Base-by-base conservation (phyloP, 2,797 vertebrate species). In the Kryptolebias ocellatus region DNA sequence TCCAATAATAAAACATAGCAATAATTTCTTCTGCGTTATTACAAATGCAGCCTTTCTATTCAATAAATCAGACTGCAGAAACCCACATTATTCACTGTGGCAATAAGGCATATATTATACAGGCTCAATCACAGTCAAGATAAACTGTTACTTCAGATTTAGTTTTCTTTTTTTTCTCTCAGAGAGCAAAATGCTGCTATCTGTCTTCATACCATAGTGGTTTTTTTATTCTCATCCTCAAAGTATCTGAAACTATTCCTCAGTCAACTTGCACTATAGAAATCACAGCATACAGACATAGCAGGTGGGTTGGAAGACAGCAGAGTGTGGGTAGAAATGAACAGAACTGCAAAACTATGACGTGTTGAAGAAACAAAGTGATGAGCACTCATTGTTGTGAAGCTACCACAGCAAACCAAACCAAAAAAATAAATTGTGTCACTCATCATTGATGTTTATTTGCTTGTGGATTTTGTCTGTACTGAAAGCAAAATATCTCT, bases 21-120 rank as follows among this genome's bases (percentile, higher is more conserved):
- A 90, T 91, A 81, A 91, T 84, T 89, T 80, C 81, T 88, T 84
- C 80, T 87, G 87, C 76, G 89, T 90, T 91, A 89, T 91, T 88
- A 89, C 84, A 84, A 89, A 87, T 81, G 80, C 70, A 73, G 74
- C 56, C 72, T 74, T 80, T 80, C 71, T 62, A 53, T 80, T 85
- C 76, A 47, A 86, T 89, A 86, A 89, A 89, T 92, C 90, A 90
- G 86, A 80, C 70, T 67, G 70, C 66, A 83, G 84, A 81, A 77
- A 78, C 80, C 14, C 47, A 39, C 53, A 79, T 87, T 76, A 86
- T 80, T 93, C 82, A 91, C 73, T 60, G 65, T 76, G 83, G 50
- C 83, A 90, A 89, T 86, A 80, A 83, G 79, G 79, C 88, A 86
- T 86, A 88, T 89, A 88, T 90, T 83, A 83, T 71, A 74, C 75